phyloP scores from a whole-genome alignment of 2,113 vertebrate species.

The Butorides virescens region DNA sequence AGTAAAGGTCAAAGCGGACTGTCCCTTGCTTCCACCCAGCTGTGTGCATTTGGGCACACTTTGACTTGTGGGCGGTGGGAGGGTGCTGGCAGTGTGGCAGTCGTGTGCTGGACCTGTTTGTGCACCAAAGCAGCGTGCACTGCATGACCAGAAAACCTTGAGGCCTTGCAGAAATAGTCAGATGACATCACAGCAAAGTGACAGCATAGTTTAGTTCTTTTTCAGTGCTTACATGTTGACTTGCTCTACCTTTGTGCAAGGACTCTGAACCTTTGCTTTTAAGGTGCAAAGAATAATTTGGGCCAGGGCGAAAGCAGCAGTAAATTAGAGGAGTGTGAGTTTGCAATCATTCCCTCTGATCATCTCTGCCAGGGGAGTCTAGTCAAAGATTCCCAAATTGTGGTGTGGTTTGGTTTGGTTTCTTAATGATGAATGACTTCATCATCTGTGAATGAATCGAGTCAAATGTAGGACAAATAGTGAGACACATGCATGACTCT shows the following conservation, averaged over 20 bases:
- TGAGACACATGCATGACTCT: slow-evolving; percentile 66
- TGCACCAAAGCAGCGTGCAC: not conserved
- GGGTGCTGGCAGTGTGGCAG: not conserved
- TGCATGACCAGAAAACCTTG: not conserved
- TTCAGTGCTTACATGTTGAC: not conserved
- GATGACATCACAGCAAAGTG: not conserved
- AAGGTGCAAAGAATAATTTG: not conserved
- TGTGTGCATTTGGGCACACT: not conserved
- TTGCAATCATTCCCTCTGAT: slow-evolving; percentile 9
- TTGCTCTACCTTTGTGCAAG: not conserved
- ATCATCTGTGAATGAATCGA: slow-evolving; percentile 60
- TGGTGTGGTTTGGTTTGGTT: slow-evolving; percentile 45
- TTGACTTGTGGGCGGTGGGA: not conserved
- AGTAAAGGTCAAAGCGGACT: not conserved
- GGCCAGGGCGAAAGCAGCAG: not conserved
- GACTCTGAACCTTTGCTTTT: not conserved
- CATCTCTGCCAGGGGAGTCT: not conserved
- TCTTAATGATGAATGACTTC: slow-evolving; percentile 66
- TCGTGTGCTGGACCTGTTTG: not conserved
- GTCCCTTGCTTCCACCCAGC: not conserved
- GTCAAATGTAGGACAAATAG: slow-evolving; percentile 58
- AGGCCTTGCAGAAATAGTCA: not conserved
- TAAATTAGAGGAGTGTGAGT: slow-evolving; percentile 6
- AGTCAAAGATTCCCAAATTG: slow-evolving; percentile 50
- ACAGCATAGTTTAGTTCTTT: not conserved